Evolutionary conservation across 2,888 invertebrate species (phyloP), one percentile per base, ranked within the genome.

Genomic region (Macaria liturata): DNA sequence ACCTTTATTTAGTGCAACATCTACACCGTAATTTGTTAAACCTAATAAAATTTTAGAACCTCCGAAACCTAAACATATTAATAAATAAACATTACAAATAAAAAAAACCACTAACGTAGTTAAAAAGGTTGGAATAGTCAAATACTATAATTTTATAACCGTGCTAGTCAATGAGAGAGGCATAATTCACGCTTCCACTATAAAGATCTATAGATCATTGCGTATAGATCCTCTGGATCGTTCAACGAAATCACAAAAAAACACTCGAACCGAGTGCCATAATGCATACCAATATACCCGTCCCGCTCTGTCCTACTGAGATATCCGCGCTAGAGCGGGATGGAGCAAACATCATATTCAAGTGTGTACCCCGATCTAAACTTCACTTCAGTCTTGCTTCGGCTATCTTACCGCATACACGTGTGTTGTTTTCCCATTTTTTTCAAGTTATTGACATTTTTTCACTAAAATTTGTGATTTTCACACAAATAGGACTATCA

Each of bases 221-320:
- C 52, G 57, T 67, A 84, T 83, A 84, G 83, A 86, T 83, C 83
- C 71, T 65, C 70, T 72, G 71, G 80, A 83, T 81, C 83, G 78
- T 87, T 89, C 88, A 88, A 85, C 87, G 88, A 86, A 88, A 86
- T 88, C 82, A 84, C 80, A 84, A 87, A 89, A 89, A 88, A 86
- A 79, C 71, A 81, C 73, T 72, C 76, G 74, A 76, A 80, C 77
- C 70, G 62, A 67, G 75, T 69, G 78, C 84, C 83, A 85, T 85
- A 86, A 88, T 85, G 91, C 90, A 89, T 89, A 83, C 89, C 90
- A 85, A 82, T 88, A 75, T 83, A 72, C 62, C 81, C 59, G 50
- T 84, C 84, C 65, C 77, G 1, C 53, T 87, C 74, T 8, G 7
- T 32, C 80, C 1, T 46, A 32, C 1, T 4, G 5, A 40, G 54